A percentile compares a stretch with the other conserved stretches of the same genome.
Conservation (phyloP, 2,797 vertebrate genomes). For the Pangasius mekongensis region DNA sequence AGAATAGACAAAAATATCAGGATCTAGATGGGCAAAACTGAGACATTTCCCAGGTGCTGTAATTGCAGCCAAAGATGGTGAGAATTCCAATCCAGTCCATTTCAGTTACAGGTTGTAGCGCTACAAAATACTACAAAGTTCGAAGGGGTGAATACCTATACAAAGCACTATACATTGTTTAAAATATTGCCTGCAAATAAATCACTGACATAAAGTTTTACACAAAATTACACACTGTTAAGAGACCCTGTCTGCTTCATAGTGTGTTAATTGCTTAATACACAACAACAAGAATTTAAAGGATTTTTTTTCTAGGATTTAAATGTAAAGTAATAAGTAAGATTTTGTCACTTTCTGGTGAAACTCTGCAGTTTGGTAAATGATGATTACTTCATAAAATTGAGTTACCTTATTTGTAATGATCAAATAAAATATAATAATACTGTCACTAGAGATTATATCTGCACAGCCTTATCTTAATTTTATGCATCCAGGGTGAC, state of each 20-base stretch:
- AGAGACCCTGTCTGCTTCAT: not conserved
- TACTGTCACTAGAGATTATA: not conserved
- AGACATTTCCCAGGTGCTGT: not conserved
- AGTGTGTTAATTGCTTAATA: not conserved
- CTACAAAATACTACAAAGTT: not conserved
- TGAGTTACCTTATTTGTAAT: not conserved
- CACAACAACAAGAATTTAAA: not conserved
- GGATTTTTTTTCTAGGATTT: too few relatives aligned
- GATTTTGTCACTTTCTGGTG: not conserved
- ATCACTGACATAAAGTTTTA: not conserved
- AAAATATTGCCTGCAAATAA: not conserved
- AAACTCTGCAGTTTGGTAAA: not conserved
- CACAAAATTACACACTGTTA: not conserved
- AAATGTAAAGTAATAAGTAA: not conserved
- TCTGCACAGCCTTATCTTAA: not conserved
- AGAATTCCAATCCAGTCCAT: not conserved
- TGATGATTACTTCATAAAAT: not conserved
- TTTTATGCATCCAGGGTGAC: conserved; percentile 62
- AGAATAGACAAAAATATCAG: not conserved
- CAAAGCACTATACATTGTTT: not conserved
- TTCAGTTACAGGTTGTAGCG: not conserved
- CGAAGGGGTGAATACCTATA: not conserved
- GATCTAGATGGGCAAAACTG: not conserved
- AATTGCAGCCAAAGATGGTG: not conserved
- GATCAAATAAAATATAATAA: not conserved